Evolutionary conservation across 2,797 vertebrate genomes (phyloP).

Genomic region (Pseudotriccus pelzelni): DNA sequence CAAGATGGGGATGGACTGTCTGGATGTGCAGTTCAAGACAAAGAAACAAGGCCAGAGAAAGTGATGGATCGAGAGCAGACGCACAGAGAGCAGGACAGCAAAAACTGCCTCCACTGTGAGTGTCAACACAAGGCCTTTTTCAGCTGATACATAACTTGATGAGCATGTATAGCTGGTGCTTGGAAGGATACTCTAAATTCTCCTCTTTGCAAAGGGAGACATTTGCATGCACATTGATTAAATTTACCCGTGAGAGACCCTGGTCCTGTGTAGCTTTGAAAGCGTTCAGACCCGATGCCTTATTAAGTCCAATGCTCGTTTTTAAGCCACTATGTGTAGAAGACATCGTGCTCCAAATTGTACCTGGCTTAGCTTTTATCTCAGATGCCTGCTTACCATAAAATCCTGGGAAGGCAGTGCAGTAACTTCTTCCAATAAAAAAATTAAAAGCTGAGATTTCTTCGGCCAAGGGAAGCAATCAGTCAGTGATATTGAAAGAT

Average conservation of each 20-base stretch:
- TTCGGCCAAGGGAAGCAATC: slow-evolving; percentile 1
- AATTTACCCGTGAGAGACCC: slow-evolving; percentile 1
- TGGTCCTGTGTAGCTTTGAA: background rate
- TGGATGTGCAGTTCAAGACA: background rate
- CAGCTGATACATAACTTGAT: background rate
- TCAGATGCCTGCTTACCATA: slow-evolving; percentile 25
- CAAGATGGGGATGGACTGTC: background rate
- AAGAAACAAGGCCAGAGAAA: background rate
- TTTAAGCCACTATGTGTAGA: slow-evolving; percentile 38
- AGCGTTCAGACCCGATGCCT: background rate
- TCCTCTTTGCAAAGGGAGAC: background rate
- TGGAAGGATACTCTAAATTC: background rate
- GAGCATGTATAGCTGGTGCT: background rate
- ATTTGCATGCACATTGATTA: slow-evolving; percentile 15
- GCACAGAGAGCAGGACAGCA: background rate
- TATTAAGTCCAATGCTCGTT: slow-evolving; percentile 11
- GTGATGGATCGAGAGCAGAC: background rate
- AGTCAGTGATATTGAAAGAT: slow-evolving; percentile 51
- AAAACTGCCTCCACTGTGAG: background rate
- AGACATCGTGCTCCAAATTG: slow-evolving; percentile 35
- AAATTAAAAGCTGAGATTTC: background rate
- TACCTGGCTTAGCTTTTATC: slow-evolving; percentile 55
- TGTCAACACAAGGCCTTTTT: background rate
- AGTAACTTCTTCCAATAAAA: background rate
- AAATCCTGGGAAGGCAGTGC: background rate